Percentiles rank a stretch among this genome's conserved stretches.
Evolutionary conservation across 2,113 vertebrate genomes (phyloP).

Genomic region (Tiliqua scincoides): DNA sequence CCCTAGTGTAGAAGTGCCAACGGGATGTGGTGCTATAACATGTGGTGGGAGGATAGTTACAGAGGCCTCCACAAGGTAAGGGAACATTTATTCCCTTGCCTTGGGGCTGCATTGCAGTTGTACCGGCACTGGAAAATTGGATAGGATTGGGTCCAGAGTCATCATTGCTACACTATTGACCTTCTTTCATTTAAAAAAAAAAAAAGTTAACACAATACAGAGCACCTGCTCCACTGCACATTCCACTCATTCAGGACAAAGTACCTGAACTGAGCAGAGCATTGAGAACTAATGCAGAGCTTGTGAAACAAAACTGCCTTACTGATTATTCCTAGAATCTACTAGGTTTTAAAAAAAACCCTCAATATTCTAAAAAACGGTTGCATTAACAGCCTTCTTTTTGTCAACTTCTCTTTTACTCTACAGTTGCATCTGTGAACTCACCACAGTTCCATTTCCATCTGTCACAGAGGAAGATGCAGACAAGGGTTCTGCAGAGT

Average conservation of each 20-base stretch:
- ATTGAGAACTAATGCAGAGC: neutral
- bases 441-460: constrained; percentile 69
- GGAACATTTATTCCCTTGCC: no score
- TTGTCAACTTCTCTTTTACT: neutral
- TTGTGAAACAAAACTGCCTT: neutral
- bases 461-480: constrained; percentile 71
- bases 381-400: neutral
- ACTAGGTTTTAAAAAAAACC: neutral
- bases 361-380: neutral
- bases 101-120: no score
- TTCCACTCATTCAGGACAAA: neutral
- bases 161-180: neutral
- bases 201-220: neutral
- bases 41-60: no score
- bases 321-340: neutral
- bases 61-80: no score
- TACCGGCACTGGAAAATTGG: no score
- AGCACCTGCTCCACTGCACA: neutral
- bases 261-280: neutral
- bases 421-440: constrained; percentile 11
- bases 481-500: constrained; percentile 78
- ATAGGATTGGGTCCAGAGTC: no score
- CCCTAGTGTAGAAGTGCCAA: no score
- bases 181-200: no score
- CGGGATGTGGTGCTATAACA: no score